phyloP scores from a whole-genome alignment of 2,888 invertebrate genomes.

The Hyppa rectilinea region DNA sequence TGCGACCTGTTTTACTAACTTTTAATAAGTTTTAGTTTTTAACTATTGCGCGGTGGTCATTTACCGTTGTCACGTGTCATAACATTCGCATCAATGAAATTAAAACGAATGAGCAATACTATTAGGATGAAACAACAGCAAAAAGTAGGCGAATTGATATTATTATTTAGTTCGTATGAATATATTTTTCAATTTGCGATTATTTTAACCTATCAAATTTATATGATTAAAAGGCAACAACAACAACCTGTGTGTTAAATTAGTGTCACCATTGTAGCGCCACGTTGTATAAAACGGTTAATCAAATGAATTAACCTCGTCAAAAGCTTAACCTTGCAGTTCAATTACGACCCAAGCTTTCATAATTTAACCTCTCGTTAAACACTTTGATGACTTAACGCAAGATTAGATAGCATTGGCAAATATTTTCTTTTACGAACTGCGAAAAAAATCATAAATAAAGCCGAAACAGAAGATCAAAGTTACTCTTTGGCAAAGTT shows the following conservation, averaged over 20 bases:
- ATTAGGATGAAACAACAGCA: too few relatives aligned
- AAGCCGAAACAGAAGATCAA: slow-evolving; percentile 64
- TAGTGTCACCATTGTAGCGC: too few relatives aligned
- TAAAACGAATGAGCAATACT: too few relatives aligned
- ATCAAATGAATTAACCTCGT: neutral
- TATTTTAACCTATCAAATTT: too few relatives aligned
- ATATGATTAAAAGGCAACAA: too few relatives aligned
- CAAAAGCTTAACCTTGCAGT: neutral
- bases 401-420: slow-evolving; percentile 48
- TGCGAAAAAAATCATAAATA: slow-evolving; percentile 55
- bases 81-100: too few relatives aligned
- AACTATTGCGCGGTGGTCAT: too few relatives aligned
- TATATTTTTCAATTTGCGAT: too few relatives aligned
- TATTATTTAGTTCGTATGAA: too few relatives aligned
- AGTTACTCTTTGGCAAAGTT: slow-evolving; percentile 61
- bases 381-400: slow-evolving; percentile 54
- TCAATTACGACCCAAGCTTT: slow-evolving; percentile 5
- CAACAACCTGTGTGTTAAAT: too few relatives aligned
- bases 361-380: slow-evolving; percentile 31
- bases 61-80: too few relatives aligned
- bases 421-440: slow-evolving; percentile 52
- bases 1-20: neutral
- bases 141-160: too few relatives aligned
- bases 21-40: neutral
- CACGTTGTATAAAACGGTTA: neutral